Evolutionary conservation across 2,113 vertebrate genomes (phyloP).

Genomic region (Salvelinus fontinalis): DNA sequence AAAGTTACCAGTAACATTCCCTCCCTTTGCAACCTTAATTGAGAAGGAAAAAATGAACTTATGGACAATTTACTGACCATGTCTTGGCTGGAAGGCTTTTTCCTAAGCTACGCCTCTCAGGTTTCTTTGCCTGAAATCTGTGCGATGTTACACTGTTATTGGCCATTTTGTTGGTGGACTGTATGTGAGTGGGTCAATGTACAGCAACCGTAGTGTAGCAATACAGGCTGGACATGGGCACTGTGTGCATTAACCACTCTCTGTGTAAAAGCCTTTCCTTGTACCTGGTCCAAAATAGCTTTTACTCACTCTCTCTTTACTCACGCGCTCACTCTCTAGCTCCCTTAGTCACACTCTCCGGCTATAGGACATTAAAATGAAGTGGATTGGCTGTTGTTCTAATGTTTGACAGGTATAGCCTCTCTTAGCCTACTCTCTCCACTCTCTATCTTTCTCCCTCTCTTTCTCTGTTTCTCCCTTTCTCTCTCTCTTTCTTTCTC

Average conservation of each 20-base stretch:
- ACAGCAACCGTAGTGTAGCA: conserved; percentile 14
- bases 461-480: background rate
- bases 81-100: background rate
- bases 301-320: conserved; percentile 51
- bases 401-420: conserved; percentile 33
- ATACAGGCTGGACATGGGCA: conserved; percentile 35
- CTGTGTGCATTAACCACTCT: conserved; percentile 57
- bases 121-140: too few relatives aligned
- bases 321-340: background rate
- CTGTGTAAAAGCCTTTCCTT: conserved; percentile 71
- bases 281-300: conserved; percentile 72
- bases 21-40: too few relatives aligned
- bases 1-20: too few relatives aligned
- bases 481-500: background rate
- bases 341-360: background rate
- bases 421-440: background rate
- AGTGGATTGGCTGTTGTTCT: conserved; percentile 63
- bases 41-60: background rate
- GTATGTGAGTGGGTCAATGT: background rate
- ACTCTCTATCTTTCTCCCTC: too few relatives aligned
- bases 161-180: too few relatives aligned
- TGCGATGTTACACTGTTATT: too few relatives aligned
- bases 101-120: too few relatives aligned
- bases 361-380: conserved; percentile 50
- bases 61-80: background rate